A percentile compares a stretch with the other conserved stretches of the same genome.
These are phyloP conservation scores for Heteropelma amictum DNA, from an alignment of 2,888 invertebrate genomes.

Conservation along the genomic window DNA sequence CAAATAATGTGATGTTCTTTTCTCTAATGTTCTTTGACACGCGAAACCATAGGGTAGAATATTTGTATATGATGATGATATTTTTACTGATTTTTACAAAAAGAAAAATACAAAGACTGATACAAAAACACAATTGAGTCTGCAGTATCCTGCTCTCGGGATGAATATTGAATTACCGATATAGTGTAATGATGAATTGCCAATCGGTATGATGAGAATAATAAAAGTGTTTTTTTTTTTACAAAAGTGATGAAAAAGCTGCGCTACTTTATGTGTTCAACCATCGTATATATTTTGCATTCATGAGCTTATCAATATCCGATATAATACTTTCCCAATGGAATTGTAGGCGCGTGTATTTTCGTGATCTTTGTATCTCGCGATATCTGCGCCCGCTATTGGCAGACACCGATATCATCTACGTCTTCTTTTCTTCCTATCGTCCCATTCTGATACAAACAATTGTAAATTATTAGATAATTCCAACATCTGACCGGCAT, in stretches of 20 bases:
- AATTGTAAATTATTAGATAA: not conserved
- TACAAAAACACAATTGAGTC: constrained; percentile 7
- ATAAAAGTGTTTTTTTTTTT: constrained; percentile 4
- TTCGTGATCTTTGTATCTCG: not conserved
- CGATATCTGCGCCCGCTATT: too few relatives aligned
- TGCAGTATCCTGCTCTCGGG: not conserved
- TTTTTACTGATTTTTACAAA: constrained; percentile 4
- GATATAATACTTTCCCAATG: constrained; percentile 7
- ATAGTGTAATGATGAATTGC: not conserved
- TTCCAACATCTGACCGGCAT: not conserved
- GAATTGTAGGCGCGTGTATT: not conserved
- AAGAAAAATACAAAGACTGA: constrained; percentile 33
- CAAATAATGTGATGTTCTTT: not conserved
- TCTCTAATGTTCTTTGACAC: not conserved
- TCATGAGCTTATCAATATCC: not conserved
- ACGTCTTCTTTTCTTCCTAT: not conserved
- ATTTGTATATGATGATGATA: constrained; percentile 2
- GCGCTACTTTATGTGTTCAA: not conserved
- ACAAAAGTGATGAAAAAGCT: not conserved
- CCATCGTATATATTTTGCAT: too few relatives aligned
- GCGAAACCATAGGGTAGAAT: not conserved
- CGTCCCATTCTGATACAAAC: not conserved
- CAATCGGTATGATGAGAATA: constrained; percentile 3
- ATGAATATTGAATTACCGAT: constrained; percentile 16
- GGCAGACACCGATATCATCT: too few relatives aligned